phyloP scores from a whole-genome alignment of 1,140 invertebrate species.

The Octopus sinensis region DNA sequence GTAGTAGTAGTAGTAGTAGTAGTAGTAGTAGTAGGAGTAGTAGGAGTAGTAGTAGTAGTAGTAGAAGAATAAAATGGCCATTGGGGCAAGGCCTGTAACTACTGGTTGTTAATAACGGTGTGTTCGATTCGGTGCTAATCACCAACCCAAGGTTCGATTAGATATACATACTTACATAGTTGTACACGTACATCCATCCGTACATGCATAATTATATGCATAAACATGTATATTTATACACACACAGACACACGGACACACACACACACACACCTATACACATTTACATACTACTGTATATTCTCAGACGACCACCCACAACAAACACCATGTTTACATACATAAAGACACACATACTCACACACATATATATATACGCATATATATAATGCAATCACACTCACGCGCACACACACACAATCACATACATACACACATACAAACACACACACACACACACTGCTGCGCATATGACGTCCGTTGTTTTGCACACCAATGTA shows the following conservation, averaged over 20 bases:
- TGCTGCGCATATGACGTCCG: not conserved
- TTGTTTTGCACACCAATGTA: too few relatives aligned
- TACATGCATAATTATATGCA: not conserved
- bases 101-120: too few relatives aligned
- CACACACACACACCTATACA: not conserved
- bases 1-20: too few relatives aligned
- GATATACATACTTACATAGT: not conserved
- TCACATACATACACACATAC: too few relatives aligned
- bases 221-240: not conserved
- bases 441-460: not conserved
- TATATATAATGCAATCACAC: not conserved
- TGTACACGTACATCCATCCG: not conserved
- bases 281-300: not conserved
- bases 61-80: too few relatives aligned
- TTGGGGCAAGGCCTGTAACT: too few relatives aligned
- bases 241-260: not conserved
- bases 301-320: not conserved
- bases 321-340: not conserved
- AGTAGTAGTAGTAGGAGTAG: too few relatives aligned
- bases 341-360: too few relatives aligned
- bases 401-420: too few relatives aligned
- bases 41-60: too few relatives aligned
- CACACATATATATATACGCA: too few relatives aligned
- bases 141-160: not conserved
- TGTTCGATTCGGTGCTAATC: too few relatives aligned